Evolutionary conservation across 2,888 invertebrate species (phyloP), one percentile per base, ranked within the genome.

Genomic region (Eristalinus aeneus): DNA sequence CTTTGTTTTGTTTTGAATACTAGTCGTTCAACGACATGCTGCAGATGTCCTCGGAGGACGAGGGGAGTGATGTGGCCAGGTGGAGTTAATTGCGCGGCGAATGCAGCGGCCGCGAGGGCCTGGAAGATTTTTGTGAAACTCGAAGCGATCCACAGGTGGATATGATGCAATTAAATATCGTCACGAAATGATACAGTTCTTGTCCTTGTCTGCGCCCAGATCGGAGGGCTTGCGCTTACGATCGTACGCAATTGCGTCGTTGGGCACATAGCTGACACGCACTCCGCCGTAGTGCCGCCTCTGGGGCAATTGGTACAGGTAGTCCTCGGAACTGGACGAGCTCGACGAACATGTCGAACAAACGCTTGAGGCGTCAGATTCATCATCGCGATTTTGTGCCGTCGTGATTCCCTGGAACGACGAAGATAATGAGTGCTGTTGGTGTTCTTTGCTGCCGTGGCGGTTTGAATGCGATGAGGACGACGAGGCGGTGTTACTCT

Each of bases 341-440:
- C 95, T 95, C 0, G 97, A 97, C 0, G 97, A 97, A 88, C 98
- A 98, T 12, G 98, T 98, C 54, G 98, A 98, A 92, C 98, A 98
- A 90, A 96, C 96, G 91, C 97, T 97, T 88, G 95, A 95, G 10
- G 95, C 94, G 90, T 96, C 96, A 6, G 96, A 95, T 68, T 92
- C 92, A n/a, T 91, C 91, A 34, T 80, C 89, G 85, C 85, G 88
- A 63, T 75, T 80, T 56, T 81, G 86, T 54, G 73, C 54, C 69
- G 79, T 65, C 0, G 90, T 89, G 34, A 90, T 88, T 10, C 91
- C 91, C 74, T 92, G 92, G 84, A 92, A 91, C 61, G 92, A 91
- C 73, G 92, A 90, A 58, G 91, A 91, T 16, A 92, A 89, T 6
- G 92, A 91, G 69, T 92, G 92, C 32, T 88, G 82, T 6, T 91